Evolutionary conservation across 2,113 vertebrate species (phyloP).

Genomic region (Gambusia affinis): DNA sequence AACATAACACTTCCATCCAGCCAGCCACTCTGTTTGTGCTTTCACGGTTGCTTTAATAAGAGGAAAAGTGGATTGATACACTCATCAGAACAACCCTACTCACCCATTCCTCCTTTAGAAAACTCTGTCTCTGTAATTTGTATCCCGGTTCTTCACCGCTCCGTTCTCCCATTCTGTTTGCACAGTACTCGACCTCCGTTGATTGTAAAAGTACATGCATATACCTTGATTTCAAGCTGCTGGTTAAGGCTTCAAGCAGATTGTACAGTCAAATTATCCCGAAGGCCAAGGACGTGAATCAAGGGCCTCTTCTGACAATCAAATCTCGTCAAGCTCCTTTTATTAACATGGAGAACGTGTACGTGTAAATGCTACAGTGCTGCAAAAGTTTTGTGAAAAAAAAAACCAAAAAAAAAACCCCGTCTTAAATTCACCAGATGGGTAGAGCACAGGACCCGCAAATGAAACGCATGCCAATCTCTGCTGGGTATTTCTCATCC

Average conservation of each 20-base stretch:
- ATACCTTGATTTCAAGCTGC: conserved; percentile 28
- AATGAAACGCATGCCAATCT: conserved; percentile 17
- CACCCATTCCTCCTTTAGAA: conserved; percentile 3
- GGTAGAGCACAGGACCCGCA: conserved; percentile 1
- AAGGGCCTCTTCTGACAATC: not conserved
- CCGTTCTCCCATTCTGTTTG: not conserved
- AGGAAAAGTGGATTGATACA: conserved; percentile 40
- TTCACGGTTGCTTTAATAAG: conserved; percentile 51
- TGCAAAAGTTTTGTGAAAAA: not conserved
- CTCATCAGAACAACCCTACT: conserved; percentile 32
- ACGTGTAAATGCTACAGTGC: no score
- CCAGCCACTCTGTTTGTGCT: conserved; percentile 36
- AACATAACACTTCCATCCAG: conserved; percentile 18
- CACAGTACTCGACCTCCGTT: not conserved
- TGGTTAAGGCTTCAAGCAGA: conserved; percentile 3
- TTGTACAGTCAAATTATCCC: conserved; percentile 12
- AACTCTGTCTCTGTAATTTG: not conserved
- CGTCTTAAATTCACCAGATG: conserved; percentile 6
- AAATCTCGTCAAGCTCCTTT: not conserved
- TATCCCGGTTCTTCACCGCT: not conserved
- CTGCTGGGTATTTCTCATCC: conserved; percentile 14
- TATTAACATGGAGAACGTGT: no score
- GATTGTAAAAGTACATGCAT: not conserved
- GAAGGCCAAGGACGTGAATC: conserved; percentile 25
- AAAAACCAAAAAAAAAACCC: no score